Evolutionary conservation across 2,888 invertebrate species (phyloP).

Genomic region (Microchrysa polita): DNA sequence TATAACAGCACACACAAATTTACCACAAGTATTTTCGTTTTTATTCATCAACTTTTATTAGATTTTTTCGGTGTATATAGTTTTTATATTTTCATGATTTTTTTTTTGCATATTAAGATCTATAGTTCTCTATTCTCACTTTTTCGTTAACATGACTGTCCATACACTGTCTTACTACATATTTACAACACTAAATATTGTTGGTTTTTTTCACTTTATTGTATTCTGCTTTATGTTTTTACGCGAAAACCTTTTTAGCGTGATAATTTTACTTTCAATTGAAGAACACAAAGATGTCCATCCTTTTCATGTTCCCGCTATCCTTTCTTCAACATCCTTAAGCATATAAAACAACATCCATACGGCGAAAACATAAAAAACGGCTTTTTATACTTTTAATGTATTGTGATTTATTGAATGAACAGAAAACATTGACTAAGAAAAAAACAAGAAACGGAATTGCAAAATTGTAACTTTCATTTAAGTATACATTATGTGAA

Average conservation of each 20-base stretch:
- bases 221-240: no score
- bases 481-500: conserved; percentile 19
- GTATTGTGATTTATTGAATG: conserved; percentile 30
- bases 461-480: conserved; percentile 14
- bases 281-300: neutral
- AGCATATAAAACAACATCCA: no score
- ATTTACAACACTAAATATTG: conserved; percentile 14
- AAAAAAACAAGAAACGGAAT: conserved; percentile 33
- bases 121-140: conserved; percentile 14
- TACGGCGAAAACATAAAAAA: conserved; percentile 6
- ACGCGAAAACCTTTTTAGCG: no score
- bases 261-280: neutral
- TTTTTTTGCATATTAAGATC: conserved; percentile 8
- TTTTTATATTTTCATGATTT: conserved; percentile 13
- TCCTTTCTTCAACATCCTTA: no score
- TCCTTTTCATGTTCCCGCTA: neutral
- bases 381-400: neutral
- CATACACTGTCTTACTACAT: conserved; percentile 29
- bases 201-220: neutral
- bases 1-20: conserved; percentile 33
- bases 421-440: conserved; percentile 33
- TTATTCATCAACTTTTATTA: conserved; percentile 35
- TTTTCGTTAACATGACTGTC: conserved; percentile 16
- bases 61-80: conserved; percentile 39
- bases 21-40: conserved; percentile 34